Conservation (phyloP, 2,888 invertebrate species). For the Caradrina clavipalpis region DNA sequence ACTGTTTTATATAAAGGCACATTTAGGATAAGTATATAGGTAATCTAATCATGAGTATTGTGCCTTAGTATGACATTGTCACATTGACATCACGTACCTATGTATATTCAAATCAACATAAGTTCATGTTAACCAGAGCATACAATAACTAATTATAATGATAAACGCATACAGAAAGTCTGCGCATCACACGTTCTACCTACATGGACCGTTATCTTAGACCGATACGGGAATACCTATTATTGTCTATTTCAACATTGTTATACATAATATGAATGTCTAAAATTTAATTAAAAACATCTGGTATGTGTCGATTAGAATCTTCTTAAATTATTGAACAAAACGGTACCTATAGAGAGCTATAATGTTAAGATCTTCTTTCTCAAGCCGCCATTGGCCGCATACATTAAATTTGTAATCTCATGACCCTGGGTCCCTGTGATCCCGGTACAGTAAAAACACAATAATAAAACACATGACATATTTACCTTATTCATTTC, state of each 20-base stretch:
- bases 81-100: constrained; percentile 3
- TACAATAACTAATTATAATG: constrained; percentile 28
- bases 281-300: not conserved
- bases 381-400: not conserved
- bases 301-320: not conserved
- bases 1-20: not conserved
- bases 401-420: constrained; percentile 10
- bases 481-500: constrained; percentile 92
- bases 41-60: not conserved
- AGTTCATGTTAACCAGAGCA: constrained; percentile 28
- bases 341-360: not conserved
- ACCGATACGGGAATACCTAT: not conserved
- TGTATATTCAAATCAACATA: constrained; percentile 14
- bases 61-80: constrained; percentile 9
- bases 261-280: constrained; percentile 1
- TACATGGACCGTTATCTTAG: constrained; percentile 22
- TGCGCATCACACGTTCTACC: constrained; percentile 24
- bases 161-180: constrained; percentile 20
- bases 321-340: not conserved
- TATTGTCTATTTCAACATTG: not conserved
- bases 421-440: constrained; percentile 13
- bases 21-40: not conserved
- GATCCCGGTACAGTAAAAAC: constrained; percentile 26
- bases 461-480: constrained; percentile 12
- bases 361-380: not conserved